phyloP scores from a whole-genome alignment of 2,888 invertebrate species.

The Hipparchia sbordonii region DNA sequence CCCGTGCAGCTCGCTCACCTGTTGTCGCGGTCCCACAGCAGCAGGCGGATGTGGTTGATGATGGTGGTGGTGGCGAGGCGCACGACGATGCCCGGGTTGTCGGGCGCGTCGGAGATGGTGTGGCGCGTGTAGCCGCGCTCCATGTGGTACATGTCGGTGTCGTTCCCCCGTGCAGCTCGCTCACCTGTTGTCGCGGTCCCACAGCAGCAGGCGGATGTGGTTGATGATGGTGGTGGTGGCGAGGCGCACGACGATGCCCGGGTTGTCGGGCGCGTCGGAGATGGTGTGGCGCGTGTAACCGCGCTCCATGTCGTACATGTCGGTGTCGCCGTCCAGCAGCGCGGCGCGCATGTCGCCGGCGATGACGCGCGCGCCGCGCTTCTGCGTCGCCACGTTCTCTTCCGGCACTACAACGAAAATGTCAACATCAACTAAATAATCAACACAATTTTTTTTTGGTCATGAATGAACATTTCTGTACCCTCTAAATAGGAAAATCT shows the following conservation, averaged over 20 bases:
- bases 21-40: constrained; percentile 88
- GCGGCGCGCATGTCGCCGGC: constrained; percentile 95
- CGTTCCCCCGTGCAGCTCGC: no score
- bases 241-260: constrained; percentile 92
- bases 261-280: constrained; percentile 86
- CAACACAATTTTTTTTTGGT: background rate
- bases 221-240: constrained; percentile 95
- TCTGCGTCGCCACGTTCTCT: constrained; percentile 94
- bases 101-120: constrained; percentile 88
- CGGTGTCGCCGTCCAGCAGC: constrained; percentile 94
- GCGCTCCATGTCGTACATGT: constrained; percentile 95
- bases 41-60: constrained; percentile 95
- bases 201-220: constrained; percentile 94
- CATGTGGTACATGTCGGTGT: constrained; percentile 84
- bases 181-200: constrained; percentile 79
- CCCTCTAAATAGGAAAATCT: no score
- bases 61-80: constrained; percentile 93
- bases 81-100: constrained; percentile 91
- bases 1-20: no score
- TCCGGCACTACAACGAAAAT: constrained; percentile 85
- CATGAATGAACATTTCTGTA: no score
- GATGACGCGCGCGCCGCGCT: constrained; percentile 92
- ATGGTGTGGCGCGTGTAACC: constrained; percentile 96
- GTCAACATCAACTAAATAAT: no score
- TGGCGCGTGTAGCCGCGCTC: constrained; percentile 96